Conservation (phyloP, 2,797 vertebrate species). For the Arvicola amphibius region DNA sequence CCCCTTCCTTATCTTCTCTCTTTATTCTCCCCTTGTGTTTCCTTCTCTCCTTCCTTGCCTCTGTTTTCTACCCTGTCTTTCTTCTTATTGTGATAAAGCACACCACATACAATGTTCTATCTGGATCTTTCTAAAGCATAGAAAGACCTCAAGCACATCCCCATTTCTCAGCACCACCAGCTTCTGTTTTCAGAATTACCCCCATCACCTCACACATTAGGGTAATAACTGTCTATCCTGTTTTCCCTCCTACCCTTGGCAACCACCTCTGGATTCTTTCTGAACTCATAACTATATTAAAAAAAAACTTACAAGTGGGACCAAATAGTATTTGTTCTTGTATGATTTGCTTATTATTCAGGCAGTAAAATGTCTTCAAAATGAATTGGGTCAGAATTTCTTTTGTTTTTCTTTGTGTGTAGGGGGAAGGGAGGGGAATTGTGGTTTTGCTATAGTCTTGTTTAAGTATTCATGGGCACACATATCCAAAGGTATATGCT, state of each 20-base stretch:
- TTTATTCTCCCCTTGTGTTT: accelerated
- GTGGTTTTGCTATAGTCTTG: neutral
- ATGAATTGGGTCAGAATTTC: neutral
- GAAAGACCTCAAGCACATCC: neutral
- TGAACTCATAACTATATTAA: neutral
- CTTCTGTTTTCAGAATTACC: neutral
- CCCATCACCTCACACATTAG: no score
- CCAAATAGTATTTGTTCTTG: neutral
- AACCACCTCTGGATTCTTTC: neutral
- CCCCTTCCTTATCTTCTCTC: accelerated
- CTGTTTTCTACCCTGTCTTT: neutral
- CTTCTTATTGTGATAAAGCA: neutral
- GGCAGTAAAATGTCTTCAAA: neutral
- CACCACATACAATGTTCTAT: neutral
- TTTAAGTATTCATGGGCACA: neutral
- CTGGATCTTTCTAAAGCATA: neutral
- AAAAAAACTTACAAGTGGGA: neutral
- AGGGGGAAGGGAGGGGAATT: no score
- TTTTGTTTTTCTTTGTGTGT: neutral
- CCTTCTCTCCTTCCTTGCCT: no score
- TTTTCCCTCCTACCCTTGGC: neutral
- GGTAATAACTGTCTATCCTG: neutral
- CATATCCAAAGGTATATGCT: neutral
- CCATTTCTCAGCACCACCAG: neutral
- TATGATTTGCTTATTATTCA: neutral